A percentile compares a stretch with the other conserved stretches of the same genome.
These are phyloP conservation scores for Rhamnusium bicolor DNA, from an alignment of 2,888 invertebrate species.

Conservation along the genomic window DNA sequence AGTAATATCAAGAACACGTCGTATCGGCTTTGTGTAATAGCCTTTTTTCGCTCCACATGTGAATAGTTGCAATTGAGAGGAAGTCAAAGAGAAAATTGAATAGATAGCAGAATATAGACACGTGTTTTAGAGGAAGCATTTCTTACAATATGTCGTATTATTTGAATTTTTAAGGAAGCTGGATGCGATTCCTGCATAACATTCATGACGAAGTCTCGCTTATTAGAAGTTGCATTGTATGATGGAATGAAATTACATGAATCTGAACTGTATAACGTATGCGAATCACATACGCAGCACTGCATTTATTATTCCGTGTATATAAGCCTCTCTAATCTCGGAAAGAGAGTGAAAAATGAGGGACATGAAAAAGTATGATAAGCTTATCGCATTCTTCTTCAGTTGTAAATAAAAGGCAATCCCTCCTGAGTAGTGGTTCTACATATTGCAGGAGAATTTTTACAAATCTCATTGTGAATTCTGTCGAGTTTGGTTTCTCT, in stretches of 20 bases:
- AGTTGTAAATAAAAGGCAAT: constrained; percentile 16
- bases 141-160: neutral
- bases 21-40: neutral
- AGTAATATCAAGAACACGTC: neutral
- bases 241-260: neutral
- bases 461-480: constrained; percentile 9
- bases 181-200: neutral
- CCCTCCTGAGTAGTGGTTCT: neutral
- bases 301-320: constrained; percentile 49
- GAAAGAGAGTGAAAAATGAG: constrained; percentile 48
- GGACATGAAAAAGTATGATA: constrained; percentile 45
- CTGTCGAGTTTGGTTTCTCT: neutral
- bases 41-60: neutral
- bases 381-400: constrained; percentile 38
- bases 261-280: constrained; percentile 26
- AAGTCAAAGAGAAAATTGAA: constrained; percentile 16
- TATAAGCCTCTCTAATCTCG: constrained; percentile 51
- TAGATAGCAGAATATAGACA: neutral
- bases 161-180: neutral
- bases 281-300: constrained; percentile 44
- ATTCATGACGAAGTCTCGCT: constrained; percentile 6
- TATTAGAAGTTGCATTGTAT: constrained; percentile 23
- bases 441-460: constrained; percentile 16
- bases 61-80: neutral
- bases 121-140: neutral